Percentiles rank a stretch among this genome's conserved stretches.
These are phyloP conservation scores for Spodoptera picta DNA, from an alignment of 2,888 invertebrate species.

Conservation along the genomic window DNA sequence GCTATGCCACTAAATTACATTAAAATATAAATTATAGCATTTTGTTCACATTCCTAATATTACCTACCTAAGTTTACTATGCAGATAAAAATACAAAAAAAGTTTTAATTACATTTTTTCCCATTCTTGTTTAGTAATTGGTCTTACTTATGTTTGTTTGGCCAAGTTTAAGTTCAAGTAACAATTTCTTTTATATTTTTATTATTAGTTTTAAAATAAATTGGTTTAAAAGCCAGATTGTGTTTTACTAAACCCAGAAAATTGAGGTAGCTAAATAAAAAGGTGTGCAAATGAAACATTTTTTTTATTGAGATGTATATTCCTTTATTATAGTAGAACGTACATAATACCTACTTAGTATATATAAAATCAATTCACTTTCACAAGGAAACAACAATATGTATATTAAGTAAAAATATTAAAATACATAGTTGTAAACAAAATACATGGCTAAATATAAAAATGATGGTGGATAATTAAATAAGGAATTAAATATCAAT, in stretches of 20 bases:
- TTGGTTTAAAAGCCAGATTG: slow-evolving; percentile 37
- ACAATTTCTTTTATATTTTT: slow-evolving; percentile 53
- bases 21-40: slow-evolving; percentile 49
- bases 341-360: no score
- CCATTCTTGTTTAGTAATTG: slow-evolving; percentile 29
- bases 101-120: slow-evolving; percentile 21
- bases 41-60: slow-evolving; percentile 65
- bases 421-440: no score
- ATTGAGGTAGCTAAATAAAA: no score
- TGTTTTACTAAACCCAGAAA: slow-evolving; percentile 27
- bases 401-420: no score
- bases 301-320: no score
- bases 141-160: slow-evolving; percentile 36
- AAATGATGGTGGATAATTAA: no score
- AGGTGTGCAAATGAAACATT: no score
- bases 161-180: slow-evolving; percentile 33
- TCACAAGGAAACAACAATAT: no score
- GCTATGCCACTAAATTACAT: slow-evolving; percentile 47
- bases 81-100: slow-evolving; percentile 16
- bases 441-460: no score
- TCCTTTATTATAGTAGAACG: no score
- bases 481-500: no score
- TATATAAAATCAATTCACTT: no score
- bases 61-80: slow-evolving; percentile 16
- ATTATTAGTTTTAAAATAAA: slow-evolving; percentile 62